Base-by-base conservation (phyloP, 2,797 vertebrate genomes). In the Benthosema pterotum region DNA sequence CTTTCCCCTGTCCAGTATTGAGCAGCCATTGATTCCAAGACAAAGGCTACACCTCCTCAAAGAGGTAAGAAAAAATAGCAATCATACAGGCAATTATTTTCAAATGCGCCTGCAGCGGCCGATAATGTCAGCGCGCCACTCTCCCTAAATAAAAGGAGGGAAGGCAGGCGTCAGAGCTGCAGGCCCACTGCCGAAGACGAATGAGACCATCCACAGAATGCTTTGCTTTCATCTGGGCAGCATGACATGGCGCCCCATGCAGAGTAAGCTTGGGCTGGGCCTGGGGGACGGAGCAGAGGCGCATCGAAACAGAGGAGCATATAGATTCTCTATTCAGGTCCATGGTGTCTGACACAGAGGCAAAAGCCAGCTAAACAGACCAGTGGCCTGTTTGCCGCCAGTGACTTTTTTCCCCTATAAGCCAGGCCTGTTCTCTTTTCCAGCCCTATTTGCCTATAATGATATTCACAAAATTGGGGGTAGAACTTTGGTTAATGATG, bases 81-180 rank as follows among this genome's bases (percentile, higher is more conserved):
- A 91, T 91, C 88, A 92, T 89, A 90, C 88, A 88, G 88, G 85
- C 91, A 91, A 91, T 92, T 92, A 91, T 92, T 91, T 90, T 87
- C 87, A 88, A 91, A 91, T 88, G 87, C 84, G 89, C 88, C 91
- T 91, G 91, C 90, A 88, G 89, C 80, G 75, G 87, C 84, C 85
- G 91, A 92, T 91, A 92, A 90, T 92, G 91, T 92, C 91, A 91
- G 82, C 54, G 67, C 22, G 79, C 85, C 79, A 87, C 90, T 88
- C 86, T 83, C 74, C 84, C 89, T 78, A 89, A 91, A 88, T 86
- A 90, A 87, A 85, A 74, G 85, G 79, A 86, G 81, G 83, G 77
- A 86, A 84, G 80, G 83, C 79, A 72, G 83, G 82, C 84, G 80
- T 86, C 82, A 73, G 73, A 75, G 87, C 89, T 83, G 84, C 78